Evolutionary conservation across 1,140 invertebrate species (phyloP), one percentile per base, ranked within the genome.

Genomic region (Calephelis virginiensis): DNA sequence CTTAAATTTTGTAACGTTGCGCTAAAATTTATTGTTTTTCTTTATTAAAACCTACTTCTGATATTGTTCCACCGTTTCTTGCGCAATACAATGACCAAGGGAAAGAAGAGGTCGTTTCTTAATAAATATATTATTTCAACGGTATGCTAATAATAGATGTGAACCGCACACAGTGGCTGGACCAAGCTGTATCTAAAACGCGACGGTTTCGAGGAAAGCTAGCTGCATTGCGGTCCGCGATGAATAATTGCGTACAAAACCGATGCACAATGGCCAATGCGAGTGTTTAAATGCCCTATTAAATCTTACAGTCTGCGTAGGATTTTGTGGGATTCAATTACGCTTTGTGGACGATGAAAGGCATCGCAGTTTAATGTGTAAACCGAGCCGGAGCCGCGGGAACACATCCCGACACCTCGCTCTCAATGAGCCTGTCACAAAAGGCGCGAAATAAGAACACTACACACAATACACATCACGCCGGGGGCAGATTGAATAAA

Each of bases 211-310:
- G 81, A 72, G 78, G 78, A 83, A 85, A 83, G 80, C 81, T 84
- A 81, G 78, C 75, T 78, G 76, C 70, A 78, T 66, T 86, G 85
- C 75, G 82, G 80, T 82, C 72, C 63, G 74, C 80, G 76, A 85
- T 89, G 86, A 89, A 89, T 89, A 86, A 87, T 88, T 77, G 83
- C 80, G 83, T 81, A 85, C 86, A 83, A 83, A 89, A 84, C 86
- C 80, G 74, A 76, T 79, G 81, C 80, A 88, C 86, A 89, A 91
- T 89, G 76, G 85, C 85, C 86, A 91, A 91, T 91, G 86, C 82
- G 82, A 89, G 82, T 86, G 86, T 89, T 90, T 89, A 89, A 91
- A 91, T 91, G 83, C 89, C 89, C 89, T 91, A 89, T 91, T 91
- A 89, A 91, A 89, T 89, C 85, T 89, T 89, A 87, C 82, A 70